Conservation (phyloP, 1,140 invertebrate species). For the Drosophila orosa region DNA sequence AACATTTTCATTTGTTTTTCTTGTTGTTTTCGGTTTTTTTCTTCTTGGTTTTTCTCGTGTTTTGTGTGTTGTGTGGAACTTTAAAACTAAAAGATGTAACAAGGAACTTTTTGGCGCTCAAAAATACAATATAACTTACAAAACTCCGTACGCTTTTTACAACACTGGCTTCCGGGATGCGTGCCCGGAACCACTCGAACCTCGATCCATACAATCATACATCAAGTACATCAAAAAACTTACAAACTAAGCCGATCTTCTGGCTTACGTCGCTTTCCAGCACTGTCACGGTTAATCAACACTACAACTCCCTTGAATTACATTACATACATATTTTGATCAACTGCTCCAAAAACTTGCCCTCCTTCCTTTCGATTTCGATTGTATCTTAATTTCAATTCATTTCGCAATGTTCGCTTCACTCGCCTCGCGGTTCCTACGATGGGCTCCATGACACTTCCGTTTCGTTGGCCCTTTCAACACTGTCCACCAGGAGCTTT, state of each 20-base stretch:
- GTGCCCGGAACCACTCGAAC: conserved; percentile 27
- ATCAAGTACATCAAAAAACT: conserved; percentile 55
- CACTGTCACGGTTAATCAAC: conserved; percentile 60
- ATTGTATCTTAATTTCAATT: conserved; percentile 33
- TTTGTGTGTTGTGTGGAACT: conserved; percentile 65
- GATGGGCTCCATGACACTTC: conserved; percentile 61
- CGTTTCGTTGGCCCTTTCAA: conserved; percentile 39
- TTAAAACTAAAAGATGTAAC: conserved; percentile 81
- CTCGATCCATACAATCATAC: conserved; percentile 38
- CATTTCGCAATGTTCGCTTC: conserved; percentile 77
- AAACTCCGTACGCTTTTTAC: conserved; percentile 66
- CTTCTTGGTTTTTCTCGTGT: conserved; percentile 14
- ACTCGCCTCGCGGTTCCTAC: conserved; percentile 54
- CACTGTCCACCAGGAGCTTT: conserved; percentile 10
- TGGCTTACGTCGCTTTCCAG: conserved; percentile 35
- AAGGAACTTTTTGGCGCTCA: conserved; percentile 83
- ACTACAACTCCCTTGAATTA: conserved; percentile 49
- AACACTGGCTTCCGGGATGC: conserved; percentile 47
- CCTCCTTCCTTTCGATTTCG: conserved; percentile 20
- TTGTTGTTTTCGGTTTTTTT: conserved; percentile 41
- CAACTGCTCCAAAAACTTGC: conserved; percentile 77
- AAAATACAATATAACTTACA: conserved; percentile 80
- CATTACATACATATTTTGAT: conserved; percentile 79
- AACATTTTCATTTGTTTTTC: conserved; percentile 63
- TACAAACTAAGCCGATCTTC: conserved; percentile 53